These are phyloP conservation scores for Cephus rjabovi DNA, from an alignment of 2,888 invertebrate genomes.

Conservation along the genomic window DNA sequence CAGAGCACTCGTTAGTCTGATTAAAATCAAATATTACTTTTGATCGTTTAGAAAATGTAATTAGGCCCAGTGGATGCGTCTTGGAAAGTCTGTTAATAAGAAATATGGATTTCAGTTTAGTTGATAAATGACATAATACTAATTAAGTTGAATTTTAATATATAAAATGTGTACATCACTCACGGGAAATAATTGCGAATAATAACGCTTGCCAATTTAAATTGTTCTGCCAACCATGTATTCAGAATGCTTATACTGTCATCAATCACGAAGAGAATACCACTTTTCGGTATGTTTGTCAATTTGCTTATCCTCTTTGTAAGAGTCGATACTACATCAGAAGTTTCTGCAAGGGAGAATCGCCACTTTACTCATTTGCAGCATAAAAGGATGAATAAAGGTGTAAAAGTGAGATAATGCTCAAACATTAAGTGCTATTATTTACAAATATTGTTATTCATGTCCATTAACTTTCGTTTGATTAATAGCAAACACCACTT, in stretches of 20 bases:
- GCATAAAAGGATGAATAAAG: no score
- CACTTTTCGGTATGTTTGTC: constrained; percentile 5
- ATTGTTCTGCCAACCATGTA: constrained; percentile 18
- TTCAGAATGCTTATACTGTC: constrained; percentile 20
- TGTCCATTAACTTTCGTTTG: no score
- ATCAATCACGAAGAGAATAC: constrained; percentile 22
- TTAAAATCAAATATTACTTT: constrained; percentile 14
- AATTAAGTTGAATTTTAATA: no score
- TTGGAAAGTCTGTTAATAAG: constrained; percentile 15
- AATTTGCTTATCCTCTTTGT: constrained; percentile 14
- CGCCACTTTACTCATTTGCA: no score
- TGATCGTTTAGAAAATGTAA: constrained; percentile 16
- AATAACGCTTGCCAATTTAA: constrained; percentile 16
- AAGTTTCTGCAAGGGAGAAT: constrained; percentile 10
- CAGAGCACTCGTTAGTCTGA: constrained; percentile 16
- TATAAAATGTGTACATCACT: background rate
- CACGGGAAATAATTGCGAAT: constrained; percentile 20
- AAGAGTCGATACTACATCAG: constrained; percentile 8
- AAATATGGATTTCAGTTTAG: background rate
- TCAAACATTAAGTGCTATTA: no score
- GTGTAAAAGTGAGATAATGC: no score
- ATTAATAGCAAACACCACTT: no score
- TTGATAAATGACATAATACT: background rate
- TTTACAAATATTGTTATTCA: no score
- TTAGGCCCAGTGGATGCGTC: constrained; percentile 20